Percentiles rank a stretch among this genome's conserved stretches.
phyloP scores from a whole-genome alignment of 2,888 invertebrate species.

The Meiosimyza platycephala region DNA sequence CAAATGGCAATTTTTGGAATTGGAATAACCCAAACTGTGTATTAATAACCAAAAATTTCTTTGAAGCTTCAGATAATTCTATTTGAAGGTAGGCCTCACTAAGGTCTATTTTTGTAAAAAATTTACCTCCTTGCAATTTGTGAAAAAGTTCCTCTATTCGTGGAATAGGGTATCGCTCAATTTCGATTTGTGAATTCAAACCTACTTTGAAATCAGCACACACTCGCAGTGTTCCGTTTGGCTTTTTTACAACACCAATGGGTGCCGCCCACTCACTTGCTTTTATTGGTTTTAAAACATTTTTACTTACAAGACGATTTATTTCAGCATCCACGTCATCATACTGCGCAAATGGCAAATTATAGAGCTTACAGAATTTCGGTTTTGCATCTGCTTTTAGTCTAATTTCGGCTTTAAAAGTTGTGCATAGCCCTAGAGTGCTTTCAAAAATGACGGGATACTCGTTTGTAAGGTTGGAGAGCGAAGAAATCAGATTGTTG shows the following conservation, averaged over 20 bases:
- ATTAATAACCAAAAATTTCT: background rate
- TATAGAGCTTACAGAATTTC: background rate
- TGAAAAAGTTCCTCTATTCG: background rate
- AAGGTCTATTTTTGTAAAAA: conserved; percentile 39
- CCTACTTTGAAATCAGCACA: conserved; percentile 27
- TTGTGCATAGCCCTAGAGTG: background rate
- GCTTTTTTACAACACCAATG: conserved; percentile 10
- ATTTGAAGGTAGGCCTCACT: conserved; percentile 43
- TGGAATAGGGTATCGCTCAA: background rate
- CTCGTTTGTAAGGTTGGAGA: no score
- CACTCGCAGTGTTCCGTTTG: conserved; percentile 27
- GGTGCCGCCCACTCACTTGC: background rate
- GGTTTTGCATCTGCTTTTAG: no score
- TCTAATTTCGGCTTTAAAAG: background rate
- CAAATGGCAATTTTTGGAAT: background rate
- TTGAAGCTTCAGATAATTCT: conserved; percentile 32
- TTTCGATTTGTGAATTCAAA: background rate
- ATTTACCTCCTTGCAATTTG: background rate
- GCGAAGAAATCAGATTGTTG: no score
- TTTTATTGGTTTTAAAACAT: background rate
- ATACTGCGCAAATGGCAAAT: background rate
- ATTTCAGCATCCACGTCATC: background rate
- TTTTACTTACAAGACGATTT: background rate
- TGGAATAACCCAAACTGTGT: background rate
- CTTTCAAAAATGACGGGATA: background rate